phyloP scores from a whole-genome alignment of 2,888 invertebrate genomes.

The Drosophila atroscutellata region DNA sequence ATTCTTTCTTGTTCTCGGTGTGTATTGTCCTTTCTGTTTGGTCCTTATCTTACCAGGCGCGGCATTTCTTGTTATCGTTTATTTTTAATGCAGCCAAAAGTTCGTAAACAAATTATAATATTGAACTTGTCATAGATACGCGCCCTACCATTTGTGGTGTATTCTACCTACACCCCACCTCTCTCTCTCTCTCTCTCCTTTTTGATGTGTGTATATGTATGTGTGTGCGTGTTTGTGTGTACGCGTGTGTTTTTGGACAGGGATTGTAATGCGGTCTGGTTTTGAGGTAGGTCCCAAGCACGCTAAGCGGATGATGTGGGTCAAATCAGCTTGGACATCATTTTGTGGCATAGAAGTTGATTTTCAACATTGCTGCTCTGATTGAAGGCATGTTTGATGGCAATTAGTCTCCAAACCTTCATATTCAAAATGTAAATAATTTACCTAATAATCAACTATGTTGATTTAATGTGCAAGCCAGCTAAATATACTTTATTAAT shows the following conservation, averaged over 20 bases:
- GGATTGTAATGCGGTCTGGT: constrained; percentile 18
- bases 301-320: constrained; percentile 54
- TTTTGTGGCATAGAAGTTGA: constrained; percentile 46
- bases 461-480: neutral
- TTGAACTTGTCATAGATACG: constrained; percentile 80
- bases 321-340: constrained; percentile 54
- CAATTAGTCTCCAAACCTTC: constrained; percentile 33
- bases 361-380: neutral
- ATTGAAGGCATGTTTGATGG: constrained; percentile 11
- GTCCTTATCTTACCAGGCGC: constrained; percentile 53
- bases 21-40: constrained; percentile 59
- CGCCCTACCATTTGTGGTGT: constrained; percentile 29
- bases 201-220: neutral
- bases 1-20: neutral
- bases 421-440: neutral
- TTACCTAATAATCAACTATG: neutral
- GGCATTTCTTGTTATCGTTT: constrained; percentile 73
- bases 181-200: neutral
- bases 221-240: neutral
- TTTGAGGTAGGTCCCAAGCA: constrained; percentile 64
- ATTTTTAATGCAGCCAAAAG: constrained; percentile 71
- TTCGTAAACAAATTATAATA: constrained; percentile 80
- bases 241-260: constrained; percentile 5
- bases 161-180: neutral
- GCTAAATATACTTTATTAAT: neutral